Base-by-base conservation (phyloP, 2,888 invertebrate genomes). In the Drosophila rubida region DNA sequence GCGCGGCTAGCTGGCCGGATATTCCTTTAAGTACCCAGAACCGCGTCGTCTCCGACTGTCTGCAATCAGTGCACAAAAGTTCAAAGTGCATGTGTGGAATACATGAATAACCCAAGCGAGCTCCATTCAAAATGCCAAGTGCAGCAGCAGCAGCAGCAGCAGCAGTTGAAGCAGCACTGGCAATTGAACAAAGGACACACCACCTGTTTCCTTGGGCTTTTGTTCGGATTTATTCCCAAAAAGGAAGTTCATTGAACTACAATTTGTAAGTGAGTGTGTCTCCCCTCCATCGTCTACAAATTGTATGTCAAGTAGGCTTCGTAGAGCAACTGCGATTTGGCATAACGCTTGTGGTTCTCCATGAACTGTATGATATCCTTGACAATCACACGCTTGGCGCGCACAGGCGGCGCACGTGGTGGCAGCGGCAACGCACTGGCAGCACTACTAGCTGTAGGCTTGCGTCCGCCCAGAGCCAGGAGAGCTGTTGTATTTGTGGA, bases 171-270 rank as follows among this genome's bases (percentile, higher is more conserved):
- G 23, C 23, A 22, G 22, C 23, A 23, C 65, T 60, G 65, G 32
- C 6, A 27, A 19, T 50, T 49, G 62, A 68, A 76, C 63, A 87
- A 84, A 82, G 87, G 82, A 87, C 73, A 73, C 69, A 77, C 75
- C 82, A 83, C 83, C 83, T 83, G 83, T 83, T 83, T 84, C 86
- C 86, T 86, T 77, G 86, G 79, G 79, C 81, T 83, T 85, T 80
- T 80, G 75, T 75, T 30, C 7, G 8, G 39, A 48, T 39, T 57
- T 48, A 48, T 57, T 76, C 35, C 35, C 25, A 11, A 66, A 69
- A 66, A 68, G 79, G 80, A 84, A 86, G 83, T 83, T 83, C 87
- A 84, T 75, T 75, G 86, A 87, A 86, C 85, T 68, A 44, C 46
- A 67, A 79, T 68, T 70, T 50, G 58, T 61, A 48, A 35, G 45